Percentiles rank a stretch among this genome's conserved stretches.
These are phyloP conservation scores for Silurus lanzhouensis DNA, from an alignment of 2,797 vertebrate genomes.

Conservation along the genomic window DNA sequence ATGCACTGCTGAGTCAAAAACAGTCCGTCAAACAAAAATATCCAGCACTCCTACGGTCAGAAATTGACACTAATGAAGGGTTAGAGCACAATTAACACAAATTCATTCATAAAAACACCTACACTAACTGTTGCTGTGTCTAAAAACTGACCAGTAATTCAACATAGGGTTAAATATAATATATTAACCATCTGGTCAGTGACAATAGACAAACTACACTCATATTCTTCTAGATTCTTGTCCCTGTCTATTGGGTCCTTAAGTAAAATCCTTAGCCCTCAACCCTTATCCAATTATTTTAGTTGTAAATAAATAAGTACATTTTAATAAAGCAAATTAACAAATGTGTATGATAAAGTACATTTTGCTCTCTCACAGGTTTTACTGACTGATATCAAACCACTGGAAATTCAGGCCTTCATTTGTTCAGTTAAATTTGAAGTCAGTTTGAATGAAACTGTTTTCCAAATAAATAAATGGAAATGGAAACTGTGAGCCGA, in stretches of 20 bases:
- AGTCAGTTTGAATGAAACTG: not conserved
- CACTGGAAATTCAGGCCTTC: not conserved
- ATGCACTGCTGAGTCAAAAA: not conserved
- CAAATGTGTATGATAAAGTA: not conserved
- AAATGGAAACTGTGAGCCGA: not conserved
- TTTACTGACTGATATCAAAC: not conserved
- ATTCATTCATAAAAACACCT: not conserved
- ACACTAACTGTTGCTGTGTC: not conserved
- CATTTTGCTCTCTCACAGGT: not conserved
- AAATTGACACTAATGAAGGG: not conserved
- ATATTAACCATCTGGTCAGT: not conserved
- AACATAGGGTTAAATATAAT: not conserved
- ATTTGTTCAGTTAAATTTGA: not conserved
- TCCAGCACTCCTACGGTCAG: not conserved
- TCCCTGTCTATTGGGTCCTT: not conserved
- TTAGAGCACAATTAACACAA: constrained; percentile 6
- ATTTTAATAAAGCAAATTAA: not conserved
- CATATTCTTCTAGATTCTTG: too few relatives aligned
- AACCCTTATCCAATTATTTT: not conserved
- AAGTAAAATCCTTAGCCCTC: not conserved
- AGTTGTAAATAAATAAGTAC: not conserved
- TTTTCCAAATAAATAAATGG: not conserved
- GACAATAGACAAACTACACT: too few relatives aligned
- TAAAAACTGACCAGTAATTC: not conserved
- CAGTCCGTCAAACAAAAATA: not conserved